Evolutionary conservation across 2,797 vertebrate genomes (phyloP).

Genomic region (Hafferia zeledoni): DNA sequence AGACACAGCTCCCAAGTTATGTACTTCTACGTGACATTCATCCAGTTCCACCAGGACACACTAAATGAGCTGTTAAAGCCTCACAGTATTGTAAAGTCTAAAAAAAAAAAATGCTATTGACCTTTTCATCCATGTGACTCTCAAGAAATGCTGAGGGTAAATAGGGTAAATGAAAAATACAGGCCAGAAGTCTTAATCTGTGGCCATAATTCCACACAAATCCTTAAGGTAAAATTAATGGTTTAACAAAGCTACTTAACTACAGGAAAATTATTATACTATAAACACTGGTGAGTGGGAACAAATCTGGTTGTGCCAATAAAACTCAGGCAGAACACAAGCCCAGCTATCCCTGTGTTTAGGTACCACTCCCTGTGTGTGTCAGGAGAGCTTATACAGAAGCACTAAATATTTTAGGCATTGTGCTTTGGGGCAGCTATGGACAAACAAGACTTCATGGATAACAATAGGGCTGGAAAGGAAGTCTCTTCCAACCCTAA

Average conservation of each 20-base stretch:
- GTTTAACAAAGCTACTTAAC: neutral
- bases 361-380: neutral
- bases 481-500: neutral
- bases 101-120: neutral
- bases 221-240: neutral
- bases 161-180: neutral
- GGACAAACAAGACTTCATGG: neutral
- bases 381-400: neutral
- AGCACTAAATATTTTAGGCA: neutral
- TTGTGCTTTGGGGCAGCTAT: neutral
- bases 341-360: neutral
- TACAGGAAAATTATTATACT: neutral
- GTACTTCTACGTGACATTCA: slow-evolving; percentile 2
- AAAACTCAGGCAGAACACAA: neutral
- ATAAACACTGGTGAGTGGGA: neutral
- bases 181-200: neutral
- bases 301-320: neutral
- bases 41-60: neutral
- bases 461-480: neutral
- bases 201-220: neutral
- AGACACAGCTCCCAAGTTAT: neutral
- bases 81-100: neutral
- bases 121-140: neutral
- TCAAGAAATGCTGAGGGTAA: neutral
- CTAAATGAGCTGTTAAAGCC: neutral